Evolutionary conservation across 2,888 invertebrate genomes (phyloP).

Genomic region (Synergus itoensis): DNA sequence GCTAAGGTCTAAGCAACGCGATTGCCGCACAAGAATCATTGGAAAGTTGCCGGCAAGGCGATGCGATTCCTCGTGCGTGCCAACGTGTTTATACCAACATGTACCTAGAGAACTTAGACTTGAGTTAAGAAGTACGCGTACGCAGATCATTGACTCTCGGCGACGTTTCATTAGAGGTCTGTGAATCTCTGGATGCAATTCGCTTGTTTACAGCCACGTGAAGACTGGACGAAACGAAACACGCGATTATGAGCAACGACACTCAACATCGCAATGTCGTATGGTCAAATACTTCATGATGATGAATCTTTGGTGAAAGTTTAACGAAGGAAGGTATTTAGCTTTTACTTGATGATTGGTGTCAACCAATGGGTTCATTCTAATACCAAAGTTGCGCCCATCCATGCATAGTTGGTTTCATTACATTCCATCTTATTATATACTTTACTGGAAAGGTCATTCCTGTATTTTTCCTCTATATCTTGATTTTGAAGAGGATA

Average conservation of each 20-base stretch:
- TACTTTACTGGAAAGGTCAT: background rate
- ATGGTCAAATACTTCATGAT: slow-evolving; percentile 45
- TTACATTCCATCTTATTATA: slow-evolving; percentile 14
- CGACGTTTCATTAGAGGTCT: slow-evolving; percentile 27
- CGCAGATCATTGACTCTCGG: slow-evolving; percentile 52
- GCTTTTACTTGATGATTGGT: slow-evolving; percentile 32
- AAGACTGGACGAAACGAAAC: slow-evolving; percentile 22
- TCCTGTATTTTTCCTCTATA: background rate
- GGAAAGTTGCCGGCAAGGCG: slow-evolving; percentile 63
- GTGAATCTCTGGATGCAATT: slow-evolving; percentile 9
- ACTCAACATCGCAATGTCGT: slow-evolving; percentile 50
- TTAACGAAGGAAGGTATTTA: slow-evolving; percentile 11
- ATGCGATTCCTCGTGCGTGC: slow-evolving; percentile 60
- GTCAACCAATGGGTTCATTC: slow-evolving; percentile 23
- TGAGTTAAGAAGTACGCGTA: slow-evolving; percentile 43
- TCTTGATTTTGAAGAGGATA: background rate
- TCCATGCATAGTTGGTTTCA: background rate
- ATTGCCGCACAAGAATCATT: slow-evolving; percentile 56
- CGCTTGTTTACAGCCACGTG: slow-evolving; percentile 38
- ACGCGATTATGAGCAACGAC: slow-evolving; percentile 49
- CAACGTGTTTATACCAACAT: slow-evolving; percentile 30
- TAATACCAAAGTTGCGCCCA: slow-evolving; percentile 25
- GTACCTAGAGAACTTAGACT: slow-evolving; percentile 7
- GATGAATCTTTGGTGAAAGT: slow-evolving; percentile 47
- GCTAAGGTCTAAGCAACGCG: slow-evolving; percentile 44